Conservation (phyloP, 1,140 invertebrate species). For the Brachionus calyciflorus region DNA sequence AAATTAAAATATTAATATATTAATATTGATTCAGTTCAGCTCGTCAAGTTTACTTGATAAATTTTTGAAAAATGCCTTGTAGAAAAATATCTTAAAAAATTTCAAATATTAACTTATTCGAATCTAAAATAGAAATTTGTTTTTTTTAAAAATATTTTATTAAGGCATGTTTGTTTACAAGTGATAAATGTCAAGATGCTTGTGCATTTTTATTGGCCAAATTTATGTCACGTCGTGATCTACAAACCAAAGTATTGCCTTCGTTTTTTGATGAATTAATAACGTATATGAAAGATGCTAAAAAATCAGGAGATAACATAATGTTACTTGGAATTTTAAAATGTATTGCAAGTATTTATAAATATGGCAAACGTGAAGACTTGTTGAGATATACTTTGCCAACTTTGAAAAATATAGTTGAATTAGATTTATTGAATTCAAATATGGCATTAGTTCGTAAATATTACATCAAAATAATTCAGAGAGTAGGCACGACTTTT, state of each 20-base stretch:
- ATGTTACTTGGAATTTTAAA: constrained; percentile 68
- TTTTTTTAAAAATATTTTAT: too few relatives aligned
- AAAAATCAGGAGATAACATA: constrained; percentile 54
- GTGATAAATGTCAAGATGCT: constrained; percentile 67
- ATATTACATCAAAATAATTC: constrained; percentile 84
- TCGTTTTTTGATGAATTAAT: constrained; percentile 71
- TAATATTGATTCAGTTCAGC: too few relatives aligned
- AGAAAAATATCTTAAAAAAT: too few relatives aligned
- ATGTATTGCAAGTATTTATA: constrained; percentile 79
- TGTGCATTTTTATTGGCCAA: constrained; percentile 79
- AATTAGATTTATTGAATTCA: constrained; percentile 63
- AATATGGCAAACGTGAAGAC: constrained; percentile 87
- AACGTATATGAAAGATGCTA: constrained; percentile 49
- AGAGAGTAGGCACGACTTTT: constrained; percentile 82
- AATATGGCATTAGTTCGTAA: constrained; percentile 69
- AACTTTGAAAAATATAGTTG: constrained; percentile 27
- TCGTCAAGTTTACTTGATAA: too few relatives aligned
- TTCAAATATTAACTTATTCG: too few relatives aligned
- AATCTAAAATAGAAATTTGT: too few relatives aligned
- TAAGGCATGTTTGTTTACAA: constrained; percentile 53
- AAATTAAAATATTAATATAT: too few relatives aligned
- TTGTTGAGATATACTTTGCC: constrained; percentile 69
- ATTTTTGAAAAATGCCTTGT: too few relatives aligned
- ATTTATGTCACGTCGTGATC: constrained; percentile 83
- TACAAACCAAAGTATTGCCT: constrained; percentile 75